These are phyloP conservation scores for Quiscalus mexicanus DNA, from an alignment of 2,113 vertebrate species.

Conservation along the genomic window DNA sequence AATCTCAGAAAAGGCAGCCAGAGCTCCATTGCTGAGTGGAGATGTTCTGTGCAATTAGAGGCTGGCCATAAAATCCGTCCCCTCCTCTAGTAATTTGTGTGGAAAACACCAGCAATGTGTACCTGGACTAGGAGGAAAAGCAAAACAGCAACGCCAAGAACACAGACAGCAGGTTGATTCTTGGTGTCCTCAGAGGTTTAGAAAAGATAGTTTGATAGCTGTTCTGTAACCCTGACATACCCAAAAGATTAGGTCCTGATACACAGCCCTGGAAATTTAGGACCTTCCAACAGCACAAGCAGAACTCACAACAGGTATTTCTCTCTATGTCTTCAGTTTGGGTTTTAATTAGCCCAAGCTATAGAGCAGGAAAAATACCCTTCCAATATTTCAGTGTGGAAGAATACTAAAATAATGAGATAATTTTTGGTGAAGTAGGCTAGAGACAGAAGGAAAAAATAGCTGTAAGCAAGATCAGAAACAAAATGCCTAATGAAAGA, in stretches of 20 bases:
- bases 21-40: not conserved
- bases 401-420: not conserved
- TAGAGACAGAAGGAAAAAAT: not conserved
- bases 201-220: not conserved
- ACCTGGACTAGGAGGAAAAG: not conserved
- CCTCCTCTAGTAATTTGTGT: not conserved
- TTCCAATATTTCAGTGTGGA: not conserved
- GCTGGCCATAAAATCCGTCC: not conserved
- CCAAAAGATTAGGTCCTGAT: not conserved
- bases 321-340: fast-evolving
- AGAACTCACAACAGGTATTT: not conserved
- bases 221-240: not conserved
- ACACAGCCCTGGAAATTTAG: fast-evolving
- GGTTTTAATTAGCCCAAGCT: not conserved
- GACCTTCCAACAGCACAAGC: not conserved
- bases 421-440: not conserved
- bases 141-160: not conserved
- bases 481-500: not conserved
- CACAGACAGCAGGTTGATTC: not conserved
- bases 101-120: not conserved
- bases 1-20: not conserved
- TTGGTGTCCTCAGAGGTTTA: not conserved
- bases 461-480: not conserved
- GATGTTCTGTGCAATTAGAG: not conserved
- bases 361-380: not conserved